These are phyloP conservation scores for Galaxias olidus DNA, from an alignment of 2,797 vertebrate genomes.

Conservation along the genomic window DNA sequence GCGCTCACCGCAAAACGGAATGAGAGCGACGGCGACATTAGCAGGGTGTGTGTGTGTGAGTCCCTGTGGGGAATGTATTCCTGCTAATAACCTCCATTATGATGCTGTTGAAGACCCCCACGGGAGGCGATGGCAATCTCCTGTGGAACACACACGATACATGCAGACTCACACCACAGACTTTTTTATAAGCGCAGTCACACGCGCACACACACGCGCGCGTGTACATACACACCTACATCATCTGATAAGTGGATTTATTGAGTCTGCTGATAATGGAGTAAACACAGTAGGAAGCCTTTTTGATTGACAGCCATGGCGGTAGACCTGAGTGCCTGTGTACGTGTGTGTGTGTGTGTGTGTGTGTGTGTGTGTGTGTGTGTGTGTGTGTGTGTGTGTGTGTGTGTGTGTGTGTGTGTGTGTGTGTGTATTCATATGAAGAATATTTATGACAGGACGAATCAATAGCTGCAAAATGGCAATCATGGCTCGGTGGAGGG, in stretches of 20 bases:
- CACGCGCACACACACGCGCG: background rate
- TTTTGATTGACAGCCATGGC: background rate
- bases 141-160: no score
- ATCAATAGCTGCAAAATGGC: background rate
- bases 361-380: conserved; percentile 21
- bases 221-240: background rate
- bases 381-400: conserved; percentile 1
- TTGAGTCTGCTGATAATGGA: background rate
- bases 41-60: no score
- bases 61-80: no score
- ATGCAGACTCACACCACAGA: no score
- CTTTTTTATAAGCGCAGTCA: background rate
- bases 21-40: no score
- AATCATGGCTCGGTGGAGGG: background rate
- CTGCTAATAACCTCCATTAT: no score
- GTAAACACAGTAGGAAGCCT: background rate
- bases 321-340: conserved; percentile 5
- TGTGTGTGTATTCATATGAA: background rate
- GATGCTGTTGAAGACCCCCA: no score
- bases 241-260: background rate
- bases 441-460: background rate
- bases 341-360: conserved; percentile 11
- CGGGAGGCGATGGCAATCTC: no score
- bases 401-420: background rate
- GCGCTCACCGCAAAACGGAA: no score